A percentile compares a stretch with the other conserved stretches of the same genome.
These are phyloP conservation scores for Stratiolaelaps scimitus DNA, from an alignment of 1,140 invertebrate genomes.

Conservation along the genomic window DNA sequence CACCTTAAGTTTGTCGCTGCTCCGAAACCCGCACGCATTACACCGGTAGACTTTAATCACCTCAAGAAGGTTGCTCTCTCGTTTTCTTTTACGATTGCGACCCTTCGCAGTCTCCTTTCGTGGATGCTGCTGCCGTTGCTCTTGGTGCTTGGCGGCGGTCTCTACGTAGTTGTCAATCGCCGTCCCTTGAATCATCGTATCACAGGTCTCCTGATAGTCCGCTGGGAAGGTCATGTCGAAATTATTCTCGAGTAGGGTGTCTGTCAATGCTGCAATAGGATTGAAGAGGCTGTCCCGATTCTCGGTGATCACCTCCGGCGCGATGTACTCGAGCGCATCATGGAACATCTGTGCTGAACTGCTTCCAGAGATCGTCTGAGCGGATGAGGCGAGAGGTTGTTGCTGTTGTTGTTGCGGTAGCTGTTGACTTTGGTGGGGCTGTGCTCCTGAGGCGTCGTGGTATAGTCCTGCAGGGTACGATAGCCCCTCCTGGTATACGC, in stretches of 20 bases:
- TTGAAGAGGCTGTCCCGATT: slow-evolving; percentile 10
- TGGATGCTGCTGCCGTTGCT: not conserved
- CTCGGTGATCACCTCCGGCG: slow-evolving; percentile 11
- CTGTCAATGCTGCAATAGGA: slow-evolving; percentile 20
- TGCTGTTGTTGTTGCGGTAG: not conserved
- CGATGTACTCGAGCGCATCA: slow-evolving; percentile 21
- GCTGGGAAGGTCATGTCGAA: slow-evolving; percentile 1
- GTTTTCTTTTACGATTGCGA: not conserved
- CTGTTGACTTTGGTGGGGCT: not conserved
- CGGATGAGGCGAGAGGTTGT: not conserved
- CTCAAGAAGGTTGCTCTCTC: slow-evolving; percentile 1
- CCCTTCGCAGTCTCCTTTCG: not conserved
- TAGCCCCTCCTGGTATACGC: no score
- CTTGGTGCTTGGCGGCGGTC: not conserved
- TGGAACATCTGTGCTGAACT: slow-evolving; percentile 7
- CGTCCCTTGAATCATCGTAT: no score
- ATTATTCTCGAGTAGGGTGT: slow-evolving; percentile 16
- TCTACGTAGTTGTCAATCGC: not conserved
- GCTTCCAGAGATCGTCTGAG: not conserved
- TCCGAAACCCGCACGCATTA: slow-evolving; percentile 9
- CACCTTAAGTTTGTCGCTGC: slow-evolving; percentile 25
- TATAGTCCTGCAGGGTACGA: no score
- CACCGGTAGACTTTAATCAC: slow-evolving; percentile 14
- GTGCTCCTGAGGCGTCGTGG: not conserved
- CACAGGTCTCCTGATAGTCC: no score